Conservation (phyloP, 1,140 invertebrate species). For the Anoplophora glabripennis region DNA sequence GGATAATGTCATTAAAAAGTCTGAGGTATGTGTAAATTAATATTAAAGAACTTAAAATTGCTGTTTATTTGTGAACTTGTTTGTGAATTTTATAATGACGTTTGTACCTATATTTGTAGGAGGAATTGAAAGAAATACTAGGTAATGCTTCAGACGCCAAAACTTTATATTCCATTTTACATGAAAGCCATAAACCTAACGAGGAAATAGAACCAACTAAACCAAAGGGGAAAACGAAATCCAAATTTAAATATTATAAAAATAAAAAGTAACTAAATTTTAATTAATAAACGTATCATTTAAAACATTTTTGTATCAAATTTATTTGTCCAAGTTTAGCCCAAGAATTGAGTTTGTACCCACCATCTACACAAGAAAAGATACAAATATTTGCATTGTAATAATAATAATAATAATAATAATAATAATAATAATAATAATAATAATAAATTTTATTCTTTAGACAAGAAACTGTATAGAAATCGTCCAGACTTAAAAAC, state of each 20-base stretch:
- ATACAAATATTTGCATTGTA: too few species aligned
- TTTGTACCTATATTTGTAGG: slow-evolving; percentile 24
- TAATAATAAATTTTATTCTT: too few species aligned
- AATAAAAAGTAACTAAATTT: not conserved
- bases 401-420: too few species aligned
- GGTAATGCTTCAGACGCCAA: slow-evolving; percentile 42
- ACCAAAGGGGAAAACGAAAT: slow-evolving; percentile 14
- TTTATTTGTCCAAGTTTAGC: too few species aligned
- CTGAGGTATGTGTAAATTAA: slow-evolving; percentile 48
- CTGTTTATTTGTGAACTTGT: not conserved
- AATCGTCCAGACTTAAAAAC: too few species aligned
- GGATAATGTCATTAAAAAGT: slow-evolving; percentile 60
- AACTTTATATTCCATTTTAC: slow-evolving; percentile 38
- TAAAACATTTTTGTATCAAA: too few species aligned
- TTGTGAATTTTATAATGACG: not conserved
- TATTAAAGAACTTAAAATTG: not conserved
- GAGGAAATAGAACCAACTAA: slow-evolving; percentile 19
- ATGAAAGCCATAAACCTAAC: slow-evolving; percentile 35
- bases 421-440: too few species aligned
- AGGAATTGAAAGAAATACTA: slow-evolving; percentile 43
- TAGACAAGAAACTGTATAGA: too few species aligned
- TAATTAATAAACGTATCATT: too few species aligned
- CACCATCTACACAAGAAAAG: too few species aligned
- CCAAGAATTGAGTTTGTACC: too few species aligned
- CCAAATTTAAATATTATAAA: slow-evolving; percentile 1